These are phyloP conservation scores for Hypocryptadius cinnamomeus DNA, from an alignment of 2,113 vertebrate genomes.

Conservation along the genomic window DNA sequence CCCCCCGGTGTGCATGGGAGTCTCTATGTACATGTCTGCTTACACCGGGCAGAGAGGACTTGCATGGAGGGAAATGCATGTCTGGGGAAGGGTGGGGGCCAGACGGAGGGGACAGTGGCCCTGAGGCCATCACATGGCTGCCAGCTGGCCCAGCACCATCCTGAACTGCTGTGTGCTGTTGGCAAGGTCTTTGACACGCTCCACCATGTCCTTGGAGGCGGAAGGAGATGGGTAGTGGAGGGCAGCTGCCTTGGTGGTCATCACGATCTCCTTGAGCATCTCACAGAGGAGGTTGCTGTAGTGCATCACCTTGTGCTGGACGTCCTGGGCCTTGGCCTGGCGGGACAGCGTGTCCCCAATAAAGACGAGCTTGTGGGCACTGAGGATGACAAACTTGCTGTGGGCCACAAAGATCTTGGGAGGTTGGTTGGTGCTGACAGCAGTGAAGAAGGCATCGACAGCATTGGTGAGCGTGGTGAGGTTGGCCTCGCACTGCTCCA, in stretches of 20 bases:
- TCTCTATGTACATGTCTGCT: conserved; percentile 78
- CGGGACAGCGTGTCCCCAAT: conserved; percentile 94
- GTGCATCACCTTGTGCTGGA: conserved; percentile 86
- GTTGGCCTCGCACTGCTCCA: conserved; percentile 93
- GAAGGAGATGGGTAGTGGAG: conserved; percentile 87
- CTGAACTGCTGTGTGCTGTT: conserved; percentile 91
- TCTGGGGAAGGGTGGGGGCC: not conserved
- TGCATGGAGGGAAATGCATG: not conserved
- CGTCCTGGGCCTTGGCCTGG: conserved; percentile 87
- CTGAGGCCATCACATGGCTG: conserved; percentile 72
- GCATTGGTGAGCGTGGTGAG: conserved; percentile 89
- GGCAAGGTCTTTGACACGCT: conserved; percentile 85
- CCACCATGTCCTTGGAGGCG: conserved; percentile 88
- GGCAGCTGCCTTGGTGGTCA: conserved; percentile 89
- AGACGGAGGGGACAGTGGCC: not conserved
- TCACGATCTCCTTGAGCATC: conserved; percentile 92
- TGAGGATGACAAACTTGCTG: conserved; percentile 98
- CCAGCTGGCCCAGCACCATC: conserved; percentile 87
- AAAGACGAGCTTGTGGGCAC: conserved; percentile 95
- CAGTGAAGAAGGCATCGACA: conserved; percentile 88
- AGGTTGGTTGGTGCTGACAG: conserved; percentile 89
- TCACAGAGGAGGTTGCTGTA: conserved; percentile 94
- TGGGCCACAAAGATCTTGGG: conserved; percentile 97
- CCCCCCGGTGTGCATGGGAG: not conserved
- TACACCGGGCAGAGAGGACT: not conserved